Conservation (phyloP, 1,140 invertebrate genomes). For the Drosophila aff. region DNA sequence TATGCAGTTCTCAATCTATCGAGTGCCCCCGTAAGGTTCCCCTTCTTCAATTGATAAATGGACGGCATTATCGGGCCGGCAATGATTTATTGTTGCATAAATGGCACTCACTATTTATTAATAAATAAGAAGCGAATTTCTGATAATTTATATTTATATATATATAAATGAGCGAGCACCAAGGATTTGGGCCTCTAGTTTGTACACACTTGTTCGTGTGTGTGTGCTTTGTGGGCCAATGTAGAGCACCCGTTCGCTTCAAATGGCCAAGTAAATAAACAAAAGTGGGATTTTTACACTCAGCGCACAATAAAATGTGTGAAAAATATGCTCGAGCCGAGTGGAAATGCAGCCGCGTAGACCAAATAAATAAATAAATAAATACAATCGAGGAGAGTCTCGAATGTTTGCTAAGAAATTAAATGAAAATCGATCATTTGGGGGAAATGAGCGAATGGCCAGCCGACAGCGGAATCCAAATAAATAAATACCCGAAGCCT, state of each 20-base stretch:
- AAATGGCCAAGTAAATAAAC: conserved; percentile 82
- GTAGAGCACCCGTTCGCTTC: conserved; percentile 61
- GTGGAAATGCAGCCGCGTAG: conserved; percentile 63
- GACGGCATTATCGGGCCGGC: conserved; percentile 56
- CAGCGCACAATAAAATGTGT: conserved; percentile 77
- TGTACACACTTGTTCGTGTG: not conserved
- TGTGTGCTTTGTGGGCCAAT: conserved; percentile 42
- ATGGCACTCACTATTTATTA: conserved; percentile 68
- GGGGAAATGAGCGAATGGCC: conserved; percentile 27
- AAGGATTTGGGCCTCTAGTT: conserved; percentile 52
- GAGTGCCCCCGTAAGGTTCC: conserved; percentile 16
- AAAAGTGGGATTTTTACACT: conserved; percentile 73
- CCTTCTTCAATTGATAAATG: conserved; percentile 60
- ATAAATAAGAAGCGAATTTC: conserved; percentile 57
- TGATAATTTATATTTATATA: conserved; percentile 67
- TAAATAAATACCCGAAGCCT: conserved; percentile 36
- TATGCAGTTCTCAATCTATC: conserved; percentile 24
- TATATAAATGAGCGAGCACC: conserved; percentile 35
- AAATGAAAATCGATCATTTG: conserved; percentile 78
- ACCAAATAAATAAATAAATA: conserved; percentile 73
- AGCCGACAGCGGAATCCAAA: conserved; percentile 25
- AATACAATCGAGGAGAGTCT: conserved; percentile 40
- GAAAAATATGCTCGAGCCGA: conserved; percentile 65
- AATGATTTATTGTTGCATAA: conserved; percentile 78
- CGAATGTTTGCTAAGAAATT: conserved; percentile 64